Percentiles rank a stretch among this genome's conserved stretches.
Conservation (phyloP, 2,888 invertebrate species). For the Erebia aethiops region DNA sequence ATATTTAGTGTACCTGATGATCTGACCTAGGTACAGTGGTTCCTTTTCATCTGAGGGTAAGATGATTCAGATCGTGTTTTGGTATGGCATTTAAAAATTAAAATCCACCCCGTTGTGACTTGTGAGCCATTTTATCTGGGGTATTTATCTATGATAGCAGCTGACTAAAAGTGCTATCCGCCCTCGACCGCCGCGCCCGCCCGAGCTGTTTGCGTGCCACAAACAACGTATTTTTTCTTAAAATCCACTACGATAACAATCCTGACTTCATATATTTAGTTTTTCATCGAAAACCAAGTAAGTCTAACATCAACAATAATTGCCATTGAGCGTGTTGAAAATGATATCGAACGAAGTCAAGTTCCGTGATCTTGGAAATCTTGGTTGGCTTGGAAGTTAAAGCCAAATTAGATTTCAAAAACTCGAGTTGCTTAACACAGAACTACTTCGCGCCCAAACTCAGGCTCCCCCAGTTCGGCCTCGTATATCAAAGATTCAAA, state of each 20-base stretch:
- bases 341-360: no score
- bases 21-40: no score
- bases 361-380: no score
- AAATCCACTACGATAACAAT: conserved; percentile 48
- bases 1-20: neutral
- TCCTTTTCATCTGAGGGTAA: neutral
- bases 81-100: conserved; percentile 36
- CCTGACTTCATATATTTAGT: conserved; percentile 41
- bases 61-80: conserved; percentile 11
- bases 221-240: conserved; percentile 56
- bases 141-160: conserved; percentile 73
- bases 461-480: no score
- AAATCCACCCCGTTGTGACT: conserved; percentile 40
- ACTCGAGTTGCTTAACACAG: no score
- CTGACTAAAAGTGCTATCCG: conserved; percentile 62
- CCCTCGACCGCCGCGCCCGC: conserved; percentile 68
- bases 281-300: conserved; percentile 18
- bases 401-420: no score
- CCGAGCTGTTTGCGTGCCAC: conserved; percentile 64
- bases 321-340: no score
- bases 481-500: no score
- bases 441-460: no score
- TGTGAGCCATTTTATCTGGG: conserved; percentile 49
- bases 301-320: no score
- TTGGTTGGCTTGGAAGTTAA: no score